Base-by-base conservation (phyloP, 2,888 invertebrate genomes). In the Heliconius cydno region DNA sequence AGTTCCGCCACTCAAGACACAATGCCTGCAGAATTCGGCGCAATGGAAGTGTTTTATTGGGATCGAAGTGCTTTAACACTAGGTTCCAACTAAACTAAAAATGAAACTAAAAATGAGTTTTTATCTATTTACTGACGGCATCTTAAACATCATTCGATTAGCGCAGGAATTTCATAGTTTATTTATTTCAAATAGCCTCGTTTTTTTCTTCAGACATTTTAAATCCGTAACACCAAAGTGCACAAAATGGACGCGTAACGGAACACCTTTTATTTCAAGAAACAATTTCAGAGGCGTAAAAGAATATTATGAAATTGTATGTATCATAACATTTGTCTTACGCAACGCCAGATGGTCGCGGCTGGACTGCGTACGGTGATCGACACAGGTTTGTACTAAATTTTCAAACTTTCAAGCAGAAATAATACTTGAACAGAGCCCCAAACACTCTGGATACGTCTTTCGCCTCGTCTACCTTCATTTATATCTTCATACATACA, bases 261-360 rank as follows among this genome's bases (percentile, higher is more conserved):
- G 25, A 77, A 77, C 71, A 71, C 75, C 65, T 73, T 72, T 73
- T 72, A 75, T 79, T 77, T 46, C 74, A 57, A 79, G 77, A 70
- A 79, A 63, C 60, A 66, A 77, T 80, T 79, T 73, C 74, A 79
- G 76, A 79, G 70, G 38, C 72, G 67, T 79, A 70, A 77, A 79
- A 74, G 60, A 66, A 30, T 76, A 75, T 79, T 65, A 80, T 81
- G 73, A 80, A 76, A 76, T 41, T 81, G 78, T 76, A 73, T 57
- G 76, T 74, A 80, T 80, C 78, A 70, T 80, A 73, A 76, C 71
- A 76, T 67, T 63, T 65, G 72, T 41, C 72, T 78, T 79, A 70
- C 79, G 79, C 76, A 79, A 79, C 63, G 52, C 67, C 76, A 72
- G 75, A 79, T 76, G 81, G 77, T 67, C 68, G 76, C 75, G 63